Conservation (phyloP, 2,113 vertebrate genomes). For the Hassar affinis region DNA sequence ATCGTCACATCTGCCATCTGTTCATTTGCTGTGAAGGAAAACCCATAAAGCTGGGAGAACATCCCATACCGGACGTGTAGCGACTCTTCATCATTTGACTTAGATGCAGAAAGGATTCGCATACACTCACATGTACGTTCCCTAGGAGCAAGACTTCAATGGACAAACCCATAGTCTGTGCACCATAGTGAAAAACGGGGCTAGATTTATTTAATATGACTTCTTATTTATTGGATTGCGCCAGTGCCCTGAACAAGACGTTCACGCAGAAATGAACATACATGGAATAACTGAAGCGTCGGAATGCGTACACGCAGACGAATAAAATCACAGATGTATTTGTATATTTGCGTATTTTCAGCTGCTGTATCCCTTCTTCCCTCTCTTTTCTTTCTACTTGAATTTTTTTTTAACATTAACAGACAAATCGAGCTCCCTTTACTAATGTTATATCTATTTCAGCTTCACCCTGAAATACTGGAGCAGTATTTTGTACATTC, state of each 20-base stretch:
- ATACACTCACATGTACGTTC: neutral
- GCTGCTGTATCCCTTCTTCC: neutral
- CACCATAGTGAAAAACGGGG: too few relatives aligned
- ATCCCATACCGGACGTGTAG: too few relatives aligned
- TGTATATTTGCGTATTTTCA: neutral
- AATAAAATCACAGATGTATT: neutral
- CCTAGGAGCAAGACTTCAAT: neutral
- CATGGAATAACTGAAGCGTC: neutral
- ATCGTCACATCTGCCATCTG: too few relatives aligned
- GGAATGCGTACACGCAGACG: neutral
- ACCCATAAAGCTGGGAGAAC: too few relatives aligned
- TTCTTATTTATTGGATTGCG: conserved; percentile 13
- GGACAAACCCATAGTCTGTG: too few relatives aligned
- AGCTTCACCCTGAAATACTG: neutral
- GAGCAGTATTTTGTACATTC: neutral
- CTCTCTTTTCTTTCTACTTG: neutral
- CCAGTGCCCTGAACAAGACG: neutral
- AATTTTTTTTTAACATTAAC: neutral
- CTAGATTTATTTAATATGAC: neutral
- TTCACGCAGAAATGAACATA: neutral
- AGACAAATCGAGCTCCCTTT: neutral
- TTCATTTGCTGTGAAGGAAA: too few relatives aligned
- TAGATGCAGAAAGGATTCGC: neutral
- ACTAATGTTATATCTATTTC: neutral
- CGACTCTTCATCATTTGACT: too few relatives aligned